These are phyloP conservation scores for Psylliodes chrysocephalus DNA, from an alignment of 2,888 invertebrate species.

Conservation along the genomic window DNA sequence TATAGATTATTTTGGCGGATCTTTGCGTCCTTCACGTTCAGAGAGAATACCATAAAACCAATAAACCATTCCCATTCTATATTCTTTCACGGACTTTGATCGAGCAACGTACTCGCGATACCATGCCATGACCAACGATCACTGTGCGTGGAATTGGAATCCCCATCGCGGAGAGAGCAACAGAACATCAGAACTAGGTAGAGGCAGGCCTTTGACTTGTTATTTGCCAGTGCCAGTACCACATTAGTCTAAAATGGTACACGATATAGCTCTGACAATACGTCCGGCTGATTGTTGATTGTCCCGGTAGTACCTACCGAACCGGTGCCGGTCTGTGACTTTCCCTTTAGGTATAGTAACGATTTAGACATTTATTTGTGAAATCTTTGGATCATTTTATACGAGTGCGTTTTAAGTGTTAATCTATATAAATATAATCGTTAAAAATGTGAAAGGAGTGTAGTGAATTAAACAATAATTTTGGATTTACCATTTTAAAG, in stretches of 20 bases:
- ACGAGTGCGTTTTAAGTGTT: no score
- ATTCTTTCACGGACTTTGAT: conserved; percentile 31
- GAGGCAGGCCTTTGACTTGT: conserved; percentile 20
- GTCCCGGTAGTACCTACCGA: conserved; percentile 20
- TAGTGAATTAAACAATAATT: neutral
- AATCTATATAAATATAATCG: neutral
- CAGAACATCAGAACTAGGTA: neutral
- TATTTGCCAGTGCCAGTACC: conserved; percentile 8
- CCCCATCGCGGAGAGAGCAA: conserved; percentile 12
- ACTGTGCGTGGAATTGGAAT: conserved; percentile 18
- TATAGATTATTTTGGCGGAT: neutral
- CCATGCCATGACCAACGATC: conserved; percentile 3
- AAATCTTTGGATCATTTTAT: neutral
- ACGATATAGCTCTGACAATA: conserved; percentile 17
- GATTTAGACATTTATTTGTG: neutral
- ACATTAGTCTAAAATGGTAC: conserved; percentile 14
- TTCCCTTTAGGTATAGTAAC: conserved; percentile 13
- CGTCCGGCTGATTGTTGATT: neutral
- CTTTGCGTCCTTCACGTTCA: neutral
- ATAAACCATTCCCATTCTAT: neutral
- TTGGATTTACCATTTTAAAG: neutral
- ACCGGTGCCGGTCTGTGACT: conserved; percentile 8
- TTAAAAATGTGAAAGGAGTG: neutral
- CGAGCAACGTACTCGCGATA: conserved; percentile 20
- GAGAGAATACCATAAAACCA: neutral